Evolutionary conservation across 2,888 invertebrate genomes (phyloP).

Genomic region (Hypena proboscidalis): DNA sequence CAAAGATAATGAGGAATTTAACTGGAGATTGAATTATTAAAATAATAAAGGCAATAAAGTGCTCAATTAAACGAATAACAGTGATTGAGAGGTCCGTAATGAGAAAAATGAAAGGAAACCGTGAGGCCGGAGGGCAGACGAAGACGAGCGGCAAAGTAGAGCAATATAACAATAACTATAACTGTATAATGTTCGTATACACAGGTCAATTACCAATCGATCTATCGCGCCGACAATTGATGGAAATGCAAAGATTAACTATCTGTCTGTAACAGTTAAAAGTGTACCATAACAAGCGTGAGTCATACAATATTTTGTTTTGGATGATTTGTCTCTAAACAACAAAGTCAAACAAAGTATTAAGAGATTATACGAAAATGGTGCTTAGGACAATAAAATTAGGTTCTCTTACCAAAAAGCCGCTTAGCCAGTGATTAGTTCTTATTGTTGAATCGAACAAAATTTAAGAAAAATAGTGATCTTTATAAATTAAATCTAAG

Average conservation of each 20-base stretch:
- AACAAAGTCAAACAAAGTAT: too few relatives aligned
- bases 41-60: slow-evolving; percentile 5
- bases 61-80: slow-evolving; percentile 10
- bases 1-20: neutral
- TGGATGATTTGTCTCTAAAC: too few relatives aligned
- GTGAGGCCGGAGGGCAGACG: slow-evolving; percentile 1
- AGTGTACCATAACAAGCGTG: too few relatives aligned
- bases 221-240: slow-evolving; percentile 20
- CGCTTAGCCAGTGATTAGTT: neutral
- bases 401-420: too few relatives aligned
- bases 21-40: slow-evolving; percentile 1
- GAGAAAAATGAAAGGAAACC: slow-evolving; percentile 1
- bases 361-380: too few relatives aligned
- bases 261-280: slow-evolving; percentile 2
- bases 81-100: slow-evolving; percentile 3
- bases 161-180: too few relatives aligned
- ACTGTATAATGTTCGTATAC: neutral
- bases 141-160: slow-evolving; percentile 1
- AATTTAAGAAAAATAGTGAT: too few relatives aligned
- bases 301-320: too few relatives aligned
- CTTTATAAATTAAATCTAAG: too few relatives aligned
- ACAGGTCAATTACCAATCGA: slow-evolving; percentile 9
- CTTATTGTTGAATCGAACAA: too few relatives aligned
- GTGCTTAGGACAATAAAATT: too few relatives aligned
- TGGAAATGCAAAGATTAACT: slow-evolving; percentile 15